Base-by-base conservation (phyloP, 2,888 invertebrate species). In the Epinotia demarniana region DNA sequence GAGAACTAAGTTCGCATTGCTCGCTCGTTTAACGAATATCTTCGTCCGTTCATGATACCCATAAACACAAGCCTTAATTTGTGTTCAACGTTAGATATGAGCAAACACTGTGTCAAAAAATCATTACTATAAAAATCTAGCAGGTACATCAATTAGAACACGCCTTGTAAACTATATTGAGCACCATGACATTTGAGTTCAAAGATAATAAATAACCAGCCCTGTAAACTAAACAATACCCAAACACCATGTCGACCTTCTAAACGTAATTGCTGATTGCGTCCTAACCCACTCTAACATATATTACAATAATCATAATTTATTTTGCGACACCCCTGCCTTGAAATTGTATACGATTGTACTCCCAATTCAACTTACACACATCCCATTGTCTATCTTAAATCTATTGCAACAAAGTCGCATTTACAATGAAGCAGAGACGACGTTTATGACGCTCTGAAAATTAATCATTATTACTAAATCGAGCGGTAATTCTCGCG, bases 251-350 rank as follows among this genome's bases (percentile, higher is more conserved):
- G 68, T 57, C 68, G 68, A 68, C 69, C 69, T 69, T 13, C 55
- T 46, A 69, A 58, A 69, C 23, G 58, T 60, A 46, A 69, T 69
- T 69, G 27, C 43, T 46, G 69, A 69, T 60, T 69, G 69, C 69
- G 19, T 69, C 43, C 46, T n/a, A 60, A 60, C 68, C 67, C 67
- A 57, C 43, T 69, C 69, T 23, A 60, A 69, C 69, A 60, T 69
- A 69, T 69, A 69, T 69, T 69, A 60, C 46, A 69, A 69, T 69
- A 60, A 69, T 69, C 69, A 60, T 69, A 60, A 69, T 69, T 69
- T 69, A 69, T 69, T 43, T 69, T 60, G 46, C n/a, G 58, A 6
- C 69, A 69, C 69, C 69, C 68, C 58, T 61, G n/a, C 3, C n/a
- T 16, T 69, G 39, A 57, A 68, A 68, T 19, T 39, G 19, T 68